These are phyloP conservation scores for Okamejei kenojei DNA, from an alignment of 2,797 vertebrate species.

Conservation along the genomic window DNA sequence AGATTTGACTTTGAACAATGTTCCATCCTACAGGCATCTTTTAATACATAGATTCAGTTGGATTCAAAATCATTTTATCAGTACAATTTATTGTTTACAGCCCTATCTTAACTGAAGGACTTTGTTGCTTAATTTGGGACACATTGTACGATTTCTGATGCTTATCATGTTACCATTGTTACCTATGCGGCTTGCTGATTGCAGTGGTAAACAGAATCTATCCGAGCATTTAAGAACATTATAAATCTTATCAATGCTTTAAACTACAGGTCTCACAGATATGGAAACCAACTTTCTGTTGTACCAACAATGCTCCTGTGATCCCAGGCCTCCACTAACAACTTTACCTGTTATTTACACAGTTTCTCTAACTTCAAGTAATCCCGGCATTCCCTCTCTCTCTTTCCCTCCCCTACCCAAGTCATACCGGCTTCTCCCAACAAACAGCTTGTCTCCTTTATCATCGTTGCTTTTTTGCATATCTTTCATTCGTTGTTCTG, in stretches of 20 bases:
- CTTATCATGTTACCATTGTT: neutral
- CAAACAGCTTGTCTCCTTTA: too few relatives aligned
- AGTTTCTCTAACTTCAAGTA: too few relatives aligned
- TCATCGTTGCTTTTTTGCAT: too few relatives aligned
- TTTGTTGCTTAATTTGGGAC: neutral
- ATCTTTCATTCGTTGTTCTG: too few relatives aligned
- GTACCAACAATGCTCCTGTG: neutral
- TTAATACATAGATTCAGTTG: neutral
- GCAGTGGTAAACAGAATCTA: neutral
- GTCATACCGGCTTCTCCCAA: too few relatives aligned
- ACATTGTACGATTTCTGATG: neutral
- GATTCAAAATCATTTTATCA: neutral
- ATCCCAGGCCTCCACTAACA: neutral
- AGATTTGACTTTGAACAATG: slow-evolving; percentile 6
- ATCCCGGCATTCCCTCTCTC: too few relatives aligned
- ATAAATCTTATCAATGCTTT: neutral
- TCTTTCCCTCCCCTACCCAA: too few relatives aligned
- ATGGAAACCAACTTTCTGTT: neutral
- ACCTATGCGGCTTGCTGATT: neutral
- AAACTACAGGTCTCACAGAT: neutral
- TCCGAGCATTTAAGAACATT: neutral
- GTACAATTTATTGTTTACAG: neutral
- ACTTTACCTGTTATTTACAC: too few relatives aligned
- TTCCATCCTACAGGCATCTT: neutral
- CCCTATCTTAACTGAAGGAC: neutral